Conservation (phyloP, 1,140 invertebrate genomes). For the Cydia fagiglandana region DNA sequence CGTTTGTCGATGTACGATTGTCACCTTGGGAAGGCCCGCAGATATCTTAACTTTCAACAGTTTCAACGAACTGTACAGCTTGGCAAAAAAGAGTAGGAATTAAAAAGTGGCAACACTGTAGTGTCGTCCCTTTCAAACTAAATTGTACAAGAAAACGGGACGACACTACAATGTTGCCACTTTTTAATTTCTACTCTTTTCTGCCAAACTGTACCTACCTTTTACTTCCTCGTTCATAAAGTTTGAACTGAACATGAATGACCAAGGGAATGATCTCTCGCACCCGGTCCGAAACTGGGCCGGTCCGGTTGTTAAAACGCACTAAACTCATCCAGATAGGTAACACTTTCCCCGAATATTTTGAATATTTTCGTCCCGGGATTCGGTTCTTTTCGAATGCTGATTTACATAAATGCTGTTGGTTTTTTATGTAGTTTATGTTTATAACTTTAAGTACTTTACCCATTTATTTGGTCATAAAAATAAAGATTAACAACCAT, state of each 20-base stretch:
- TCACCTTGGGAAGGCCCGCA: too few relatives aligned
- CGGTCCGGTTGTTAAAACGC: constrained; percentile 17
- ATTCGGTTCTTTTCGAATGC: neutral
- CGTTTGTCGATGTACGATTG: too few relatives aligned
- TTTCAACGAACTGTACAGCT: too few relatives aligned
- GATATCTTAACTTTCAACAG: neutral
- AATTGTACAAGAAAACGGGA: too few relatives aligned
- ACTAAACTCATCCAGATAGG: constrained; percentile 11
- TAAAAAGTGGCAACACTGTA: too few relatives aligned
- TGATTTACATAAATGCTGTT: neutral
- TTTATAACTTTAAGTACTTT: neutral
- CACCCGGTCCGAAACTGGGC: neutral
- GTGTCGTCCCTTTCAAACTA: too few relatives aligned
- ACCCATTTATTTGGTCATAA: neutral
- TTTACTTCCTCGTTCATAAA: neutral
- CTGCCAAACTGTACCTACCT: too few relatives aligned
- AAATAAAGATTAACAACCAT: too few relatives aligned
- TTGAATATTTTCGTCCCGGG: constrained; percentile 13
- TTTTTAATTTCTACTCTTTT: too few relatives aligned
- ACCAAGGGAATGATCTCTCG: neutral
- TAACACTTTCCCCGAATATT: constrained; percentile 2
- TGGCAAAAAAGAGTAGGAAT: too few relatives aligned
- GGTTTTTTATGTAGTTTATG: neutral
- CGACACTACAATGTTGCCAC: too few relatives aligned
- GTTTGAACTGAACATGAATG: neutral